Evolutionary conservation across 1,140 invertebrate genomes (phyloP), one percentile per base, ranked within the genome.

Genomic region (Zaprionus africanus): DNA sequence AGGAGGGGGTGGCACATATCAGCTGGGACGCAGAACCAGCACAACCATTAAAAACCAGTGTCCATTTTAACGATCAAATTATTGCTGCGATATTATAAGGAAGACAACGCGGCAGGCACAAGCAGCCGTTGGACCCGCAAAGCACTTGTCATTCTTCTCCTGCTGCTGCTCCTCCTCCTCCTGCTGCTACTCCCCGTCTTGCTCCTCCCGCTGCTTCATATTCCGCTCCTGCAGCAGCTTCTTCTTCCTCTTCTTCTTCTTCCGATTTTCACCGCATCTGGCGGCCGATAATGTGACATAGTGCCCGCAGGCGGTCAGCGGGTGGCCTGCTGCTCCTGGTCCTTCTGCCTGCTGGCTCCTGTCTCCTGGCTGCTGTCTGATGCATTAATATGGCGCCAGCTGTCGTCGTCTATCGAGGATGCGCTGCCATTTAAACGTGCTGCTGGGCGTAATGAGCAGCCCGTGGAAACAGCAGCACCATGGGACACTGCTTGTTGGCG

Each of bases 11-110:
- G n/a, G n/a, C 41, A 17, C 41, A 51, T 51, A 51, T 51, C 46
- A 51, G 46, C 19, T 51, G 46, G 19, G 9, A 4, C 46, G 11
- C 19, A 51, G 7, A 41, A 5, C 19, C 11, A 19, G 19, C 46
- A 19, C n/a, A 81, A 69, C 84, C 69, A 87, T 75, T 78, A 79
- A 78, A 80, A 78, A 64, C 65, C 79, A 73, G 76, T 76, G 83
- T 68, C 84, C 83, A 81, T 90, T 85, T 88, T 88, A 88, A 88
- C 81, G 84, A 90, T 88, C 85, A 88, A 88, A 90, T 88, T 88
- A 88, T 88, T 87, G 81, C 60, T 64, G 76, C 65, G 24, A 68
- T 78, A 81, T 79, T 71, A 81, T 70, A 78, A 54, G 49, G 26
- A 59, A 76, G 56, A 70, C 57, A 66, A 56, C 43, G 36, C 36